Base-by-base conservation (phyloP, 1,140 invertebrate genomes). In the Harlomillsia oculata region DNA sequence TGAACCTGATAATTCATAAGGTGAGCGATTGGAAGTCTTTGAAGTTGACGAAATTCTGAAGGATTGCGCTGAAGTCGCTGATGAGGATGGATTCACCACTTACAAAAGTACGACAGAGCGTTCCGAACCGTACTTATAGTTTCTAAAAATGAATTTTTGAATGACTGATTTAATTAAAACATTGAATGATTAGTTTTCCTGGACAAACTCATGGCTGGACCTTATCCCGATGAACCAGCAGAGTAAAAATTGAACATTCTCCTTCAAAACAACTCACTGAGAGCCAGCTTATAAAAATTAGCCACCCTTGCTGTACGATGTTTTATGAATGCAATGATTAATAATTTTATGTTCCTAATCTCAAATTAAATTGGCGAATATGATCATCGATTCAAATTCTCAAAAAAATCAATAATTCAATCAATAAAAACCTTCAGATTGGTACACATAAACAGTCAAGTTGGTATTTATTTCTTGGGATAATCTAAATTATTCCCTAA, bases 11-110 rank as follows among this genome's bases (percentile, higher is more conserved):
- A 5, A 48, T 34, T 5, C 16, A 46, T 3, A 0, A 53, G 53
- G 53, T 30, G 68, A 69, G 48, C 66, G 63, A 58, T 60, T 69
- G 26, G 52, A 54, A 29, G 66, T 69, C 4, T 21, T 29, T 8
- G 66, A 70, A 59, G 59, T 67, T 5, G 65, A 66, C 5, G 59
- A 62, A 48, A 55, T 68, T 13, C 60, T 69, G 46, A 60, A 62
- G 21, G 67, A 69, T 53, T 66, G 64, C 50, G 53, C 66, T 48
- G 65, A 64, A 18, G 56, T 59, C 3, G 66, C 68, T 52, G 63
- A 69, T 50, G 67, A 69, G 23, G 67, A 69, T 8, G 68, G 68
- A n/a, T 60, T 64, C 43, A 66, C 67, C 25, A 53, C 62, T 14
- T 69, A 68, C 43, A 59, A 46, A 32, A 56, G 67, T 69, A 66